phyloP scores from a whole-genome alignment of 2,797 vertebrate species.

The Sternarchorhynchus goeldii region DNA sequence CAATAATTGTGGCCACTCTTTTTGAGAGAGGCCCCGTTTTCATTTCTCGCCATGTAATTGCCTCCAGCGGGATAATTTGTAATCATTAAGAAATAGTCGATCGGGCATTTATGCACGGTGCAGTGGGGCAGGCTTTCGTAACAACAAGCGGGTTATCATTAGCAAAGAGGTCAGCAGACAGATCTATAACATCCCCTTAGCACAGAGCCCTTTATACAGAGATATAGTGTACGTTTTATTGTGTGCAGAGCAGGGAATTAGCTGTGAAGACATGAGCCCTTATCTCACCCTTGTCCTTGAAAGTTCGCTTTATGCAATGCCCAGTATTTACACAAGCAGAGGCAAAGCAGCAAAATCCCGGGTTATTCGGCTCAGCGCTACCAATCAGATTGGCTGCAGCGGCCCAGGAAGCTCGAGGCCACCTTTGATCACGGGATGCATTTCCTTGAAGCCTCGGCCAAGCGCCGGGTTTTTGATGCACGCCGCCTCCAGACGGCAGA shows the following conservation, averaged over 20 bases:
- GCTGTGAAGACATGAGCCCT: not conserved
- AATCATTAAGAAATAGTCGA: conserved; percentile 38
- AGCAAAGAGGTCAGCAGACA: conserved; percentile 5
- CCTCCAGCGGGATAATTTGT: conserved; percentile 35
- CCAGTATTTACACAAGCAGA: not conserved
- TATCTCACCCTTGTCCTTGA: not conserved
- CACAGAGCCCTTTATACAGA: not conserved
- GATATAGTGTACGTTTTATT: not conserved
- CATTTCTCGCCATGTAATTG: conserved; percentile 35
- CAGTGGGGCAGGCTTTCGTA: not conserved
- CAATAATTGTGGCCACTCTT: conserved; percentile 38
- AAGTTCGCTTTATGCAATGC: not conserved
- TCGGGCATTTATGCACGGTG: conserved; percentile 21
- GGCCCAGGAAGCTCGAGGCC: not conserved
- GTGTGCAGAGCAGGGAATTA: not conserved
- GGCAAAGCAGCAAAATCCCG: not conserved
- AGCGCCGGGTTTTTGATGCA: conserved; percentile 6
- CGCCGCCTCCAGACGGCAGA: not conserved
- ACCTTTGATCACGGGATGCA: conserved; percentile 11
- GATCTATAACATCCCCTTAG: not conserved
- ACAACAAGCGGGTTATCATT: not conserved
- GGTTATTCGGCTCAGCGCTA: not conserved
- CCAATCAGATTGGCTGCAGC: conserved; percentile 14
- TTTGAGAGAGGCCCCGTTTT: conserved; percentile 18
- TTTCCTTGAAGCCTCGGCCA: not conserved